Percentiles rank a stretch among this genome's conserved stretches.
These are phyloP conservation scores for Nerophis ophidion DNA, from an alignment of 2,113 vertebrate species.

Conservation along the genomic window DNA sequence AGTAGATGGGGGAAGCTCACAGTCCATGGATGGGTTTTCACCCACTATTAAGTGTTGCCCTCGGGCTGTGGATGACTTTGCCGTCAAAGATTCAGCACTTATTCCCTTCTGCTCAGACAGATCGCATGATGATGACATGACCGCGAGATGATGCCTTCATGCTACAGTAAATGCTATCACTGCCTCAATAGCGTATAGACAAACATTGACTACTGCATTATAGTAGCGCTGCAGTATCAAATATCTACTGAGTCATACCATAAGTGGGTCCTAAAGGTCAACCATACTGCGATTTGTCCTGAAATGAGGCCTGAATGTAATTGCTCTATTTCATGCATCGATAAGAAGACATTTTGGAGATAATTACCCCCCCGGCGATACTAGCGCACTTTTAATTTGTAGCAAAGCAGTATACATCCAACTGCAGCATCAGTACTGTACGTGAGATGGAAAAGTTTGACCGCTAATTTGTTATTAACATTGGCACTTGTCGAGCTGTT, in stretches of 20 bases:
- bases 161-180: neutral
- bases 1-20: conserved; percentile 31
- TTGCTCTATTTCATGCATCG: conserved; percentile 50
- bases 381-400: conserved; percentile 20
- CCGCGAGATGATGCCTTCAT: conserved; percentile 24
- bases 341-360: conserved; percentile 32
- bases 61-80: conserved; percentile 29
- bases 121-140: conserved; percentile 26
- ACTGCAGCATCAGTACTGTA: conserved; percentile 20
- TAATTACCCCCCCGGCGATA: conserved; percentile 27
- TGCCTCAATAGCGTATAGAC: conserved; percentile 6
- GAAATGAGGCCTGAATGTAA: conserved; percentile 47
- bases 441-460: conserved; percentile 41
- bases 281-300: conserved; percentile 31
- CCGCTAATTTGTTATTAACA: conserved; percentile 28
- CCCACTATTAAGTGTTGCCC: conserved; percentile 30
- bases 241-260: conserved; percentile 27
- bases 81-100: conserved; percentile 35
- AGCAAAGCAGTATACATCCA: conserved; percentile 6
- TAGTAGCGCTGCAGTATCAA: conserved; percentile 13
- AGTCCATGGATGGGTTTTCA: conserved; percentile 12
- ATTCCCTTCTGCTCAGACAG: conserved; percentile 21
- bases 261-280: conserved; percentile 38
- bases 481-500: conserved; percentile 22
- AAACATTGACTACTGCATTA: conserved; percentile 17